Percentiles rank a stretch among this genome's conserved stretches.
These are phyloP conservation scores for Notospermus geniculatus DNA, from an alignment of 1,140 invertebrate genomes.

Conservation along the genomic window DNA sequence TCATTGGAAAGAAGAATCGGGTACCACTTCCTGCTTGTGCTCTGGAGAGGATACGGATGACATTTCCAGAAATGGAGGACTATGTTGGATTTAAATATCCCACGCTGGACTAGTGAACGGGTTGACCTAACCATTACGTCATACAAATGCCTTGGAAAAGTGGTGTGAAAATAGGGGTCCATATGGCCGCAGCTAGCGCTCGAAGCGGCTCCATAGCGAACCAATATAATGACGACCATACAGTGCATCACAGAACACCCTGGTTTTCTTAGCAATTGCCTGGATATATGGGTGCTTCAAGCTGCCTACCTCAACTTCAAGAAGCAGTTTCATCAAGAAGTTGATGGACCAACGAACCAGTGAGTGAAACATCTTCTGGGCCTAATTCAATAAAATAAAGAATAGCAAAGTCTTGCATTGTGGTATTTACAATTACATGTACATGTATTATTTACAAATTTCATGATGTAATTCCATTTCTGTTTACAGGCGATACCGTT, in stretches of 20 bases:
- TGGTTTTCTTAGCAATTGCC: constrained; percentile 14
- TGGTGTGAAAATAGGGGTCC: too few relatives aligned
- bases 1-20: constrained; percentile 15
- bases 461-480: not conserved
- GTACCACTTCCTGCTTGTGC: constrained; percentile 19
- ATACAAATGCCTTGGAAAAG: too few relatives aligned
- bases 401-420: too few relatives aligned
- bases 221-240: not conserved
- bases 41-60: constrained; percentile 8
- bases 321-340: constrained; percentile 14
- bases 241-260: constrained; percentile 5
- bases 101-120: not conserved
- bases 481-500: constrained; percentile 10
- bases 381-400: too few relatives aligned
- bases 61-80: constrained; percentile 9
- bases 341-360: not conserved
- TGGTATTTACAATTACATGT: too few relatives aligned
- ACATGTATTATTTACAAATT: not conserved
- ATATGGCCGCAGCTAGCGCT: too few relatives aligned
- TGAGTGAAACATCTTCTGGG: too few relatives aligned
- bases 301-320: constrained; percentile 15
- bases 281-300: constrained; percentile 16
- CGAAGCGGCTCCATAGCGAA: too few relatives aligned
- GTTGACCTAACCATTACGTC: too few relatives aligned
- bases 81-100: constrained; percentile 4